phyloP scores from a whole-genome alignment of 2,797 vertebrate genomes.

The Prionace glauca region DNA sequence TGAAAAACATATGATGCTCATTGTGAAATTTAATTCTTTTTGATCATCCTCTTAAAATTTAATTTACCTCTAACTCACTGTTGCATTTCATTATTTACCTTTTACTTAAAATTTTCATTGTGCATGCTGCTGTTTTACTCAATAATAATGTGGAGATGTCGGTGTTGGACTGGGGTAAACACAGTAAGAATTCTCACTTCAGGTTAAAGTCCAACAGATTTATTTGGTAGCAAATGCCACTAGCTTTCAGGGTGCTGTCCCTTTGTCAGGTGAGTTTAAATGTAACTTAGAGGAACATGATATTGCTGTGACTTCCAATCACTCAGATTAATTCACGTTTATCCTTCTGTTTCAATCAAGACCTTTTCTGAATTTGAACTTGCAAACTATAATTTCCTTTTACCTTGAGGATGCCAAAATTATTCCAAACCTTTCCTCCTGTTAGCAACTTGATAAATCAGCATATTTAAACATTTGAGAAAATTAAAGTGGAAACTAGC shows the following conservation, averaged over 20 bases:
- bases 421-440: neutral
- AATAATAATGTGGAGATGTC: no score
- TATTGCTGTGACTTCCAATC: neutral
- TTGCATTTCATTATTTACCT: neutral
- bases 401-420: neutral
- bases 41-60: neutral
- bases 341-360: neutral
- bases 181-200: no score
- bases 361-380: neutral
- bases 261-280: neutral
- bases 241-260: no score
- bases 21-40: neutral
- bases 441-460: neutral
- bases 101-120: neutral
- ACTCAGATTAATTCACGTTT: neutral
- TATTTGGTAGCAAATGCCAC: no score
- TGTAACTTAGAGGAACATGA: neutral
- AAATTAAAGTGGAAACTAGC: neutral
- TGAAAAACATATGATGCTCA: no score
- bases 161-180: no score
- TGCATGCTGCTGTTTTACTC: neutral
- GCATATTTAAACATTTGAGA: neutral
- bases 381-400: neutral
- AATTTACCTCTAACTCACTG: neutral
- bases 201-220: no score